phyloP scores from a whole-genome alignment of 2,888 invertebrate genomes.

The Timema cristinae region DNA sequence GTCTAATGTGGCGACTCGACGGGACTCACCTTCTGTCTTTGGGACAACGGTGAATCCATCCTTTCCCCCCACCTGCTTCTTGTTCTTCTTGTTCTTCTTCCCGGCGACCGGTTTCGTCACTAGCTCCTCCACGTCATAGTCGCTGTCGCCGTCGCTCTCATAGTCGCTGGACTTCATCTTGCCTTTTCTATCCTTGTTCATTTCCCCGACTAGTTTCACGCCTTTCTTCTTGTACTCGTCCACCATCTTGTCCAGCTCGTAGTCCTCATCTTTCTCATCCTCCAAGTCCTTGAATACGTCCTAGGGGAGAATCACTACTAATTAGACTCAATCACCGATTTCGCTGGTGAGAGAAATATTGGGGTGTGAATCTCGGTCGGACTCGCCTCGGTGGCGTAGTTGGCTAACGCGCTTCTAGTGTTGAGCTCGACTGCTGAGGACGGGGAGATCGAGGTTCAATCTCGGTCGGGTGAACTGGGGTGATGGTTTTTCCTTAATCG shows the following conservation, averaged over 20 bases:
- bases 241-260: conserved; percentile 76
- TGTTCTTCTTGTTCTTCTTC: conserved; percentile 24
- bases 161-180: conserved; percentile 1
- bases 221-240: conserved; percentile 70
- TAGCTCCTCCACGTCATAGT: conserved; percentile 49
- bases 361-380: too few relatives aligned
- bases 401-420: too few relatives aligned
- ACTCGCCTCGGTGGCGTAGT: too few relatives aligned
- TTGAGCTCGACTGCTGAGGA: too few relatives aligned
- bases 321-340: too few relatives aligned
- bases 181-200: conserved; percentile 38
- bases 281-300: conserved; percentile 76
- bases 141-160: conserved; percentile 41
- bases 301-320: conserved; percentile 32
- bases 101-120: conserved; percentile 30
- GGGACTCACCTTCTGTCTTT: conserved; percentile 51
- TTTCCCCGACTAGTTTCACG: conserved; percentile 45
- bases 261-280: conserved; percentile 80
- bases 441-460: too few relatives aligned
- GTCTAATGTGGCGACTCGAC: background rate
- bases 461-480: too few relatives aligned
- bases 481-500: too few relatives aligned
- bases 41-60: conserved; percentile 68
- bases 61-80: conserved; percentile 41
- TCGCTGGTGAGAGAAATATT: too few relatives aligned